Base-by-base conservation (phyloP, 1,140 invertebrate species). In the Diorhabda sublineata region DNA sequence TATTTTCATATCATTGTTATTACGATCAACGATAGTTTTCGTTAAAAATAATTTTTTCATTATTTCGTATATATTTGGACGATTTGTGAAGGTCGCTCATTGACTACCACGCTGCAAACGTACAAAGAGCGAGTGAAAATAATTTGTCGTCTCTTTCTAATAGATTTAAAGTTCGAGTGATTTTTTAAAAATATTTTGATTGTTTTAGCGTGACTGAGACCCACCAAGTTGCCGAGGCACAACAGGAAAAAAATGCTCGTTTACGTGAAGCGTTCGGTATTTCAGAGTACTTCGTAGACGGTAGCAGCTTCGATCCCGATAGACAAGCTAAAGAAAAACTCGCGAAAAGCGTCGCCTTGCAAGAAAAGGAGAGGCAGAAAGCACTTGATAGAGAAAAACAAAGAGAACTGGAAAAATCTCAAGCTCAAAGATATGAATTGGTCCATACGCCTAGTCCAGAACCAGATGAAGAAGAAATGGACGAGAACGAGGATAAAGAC, bases 221-320 rank as follows among this genome's bases (percentile, higher is more conserved):
- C 59, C 96, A 98, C 84, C 93, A 97, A 81, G 89, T 97, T 67
- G 96, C 96, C 3, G 94, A 96, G 82, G 95, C 96, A n/a, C 96
- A 97, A 79, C 92, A 95, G 79, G 92, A 96, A 77, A 98, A 98
- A 82, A 98, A 98, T 87, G 92, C 92, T 5, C 89, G 90, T 63
- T 83, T 98, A 63, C 89, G 95, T 59, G 92, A 96, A 79, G 96
- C 96, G 1, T 98, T 99, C 82, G 96, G 96, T 61, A 95, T 99
- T 72, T 93, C 93, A 43, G 92, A 95, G 71, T 90, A 91, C 76
- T 98, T 97, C 84, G 91, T 96, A 8, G 96, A 98, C 82, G 96
- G 96, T 42, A 92, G 91, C 76, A 96, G 95, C 76, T 87, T 98
- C 80, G 95, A 98, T 84, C 89, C 92, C 7, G 91, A 93, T 78